Percentiles rank a stretch among this genome's conserved stretches.
These are phyloP conservation scores for Ceuthmochares aereus DNA, from an alignment of 2,113 vertebrate genomes.

Conservation along the genomic window DNA sequence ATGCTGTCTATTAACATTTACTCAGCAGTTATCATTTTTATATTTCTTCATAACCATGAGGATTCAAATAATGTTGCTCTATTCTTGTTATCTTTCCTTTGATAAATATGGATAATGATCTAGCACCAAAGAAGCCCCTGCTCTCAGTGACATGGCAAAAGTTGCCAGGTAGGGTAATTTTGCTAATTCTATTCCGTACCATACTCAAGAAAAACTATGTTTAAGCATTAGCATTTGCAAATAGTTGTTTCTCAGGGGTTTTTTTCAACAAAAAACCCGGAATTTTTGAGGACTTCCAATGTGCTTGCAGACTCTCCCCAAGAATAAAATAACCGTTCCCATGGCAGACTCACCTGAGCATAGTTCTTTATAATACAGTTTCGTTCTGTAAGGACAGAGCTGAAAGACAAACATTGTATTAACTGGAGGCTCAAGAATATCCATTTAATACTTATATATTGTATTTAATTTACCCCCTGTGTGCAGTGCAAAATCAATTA, in stretches of 20 bases:
- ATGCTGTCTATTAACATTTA: neutral
- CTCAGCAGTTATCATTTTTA: neutral
- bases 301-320: neutral
- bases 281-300: neutral
- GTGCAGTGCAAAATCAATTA: neutral
- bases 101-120: neutral
- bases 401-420: neutral
- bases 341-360: neutral
- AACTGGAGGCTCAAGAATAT: neutral
- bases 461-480: neutral
- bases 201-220: rapidly evolving
- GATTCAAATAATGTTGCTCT: neutral
- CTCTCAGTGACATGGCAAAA: neutral
- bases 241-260: rapidly evolving
- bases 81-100: neutral
- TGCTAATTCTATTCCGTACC: neutral
- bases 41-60: neutral
- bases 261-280: neutral
- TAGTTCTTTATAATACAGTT: rapidly evolving
- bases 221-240: neutral
- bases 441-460: neutral
- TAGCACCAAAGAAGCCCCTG: neutral
- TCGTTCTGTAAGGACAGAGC: neutral
- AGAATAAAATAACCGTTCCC: rapidly evolving
- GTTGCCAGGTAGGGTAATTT: neutral